phyloP scores from a whole-genome alignment of 2,797 vertebrate species.

The Eidolon dupreanum region DNA sequence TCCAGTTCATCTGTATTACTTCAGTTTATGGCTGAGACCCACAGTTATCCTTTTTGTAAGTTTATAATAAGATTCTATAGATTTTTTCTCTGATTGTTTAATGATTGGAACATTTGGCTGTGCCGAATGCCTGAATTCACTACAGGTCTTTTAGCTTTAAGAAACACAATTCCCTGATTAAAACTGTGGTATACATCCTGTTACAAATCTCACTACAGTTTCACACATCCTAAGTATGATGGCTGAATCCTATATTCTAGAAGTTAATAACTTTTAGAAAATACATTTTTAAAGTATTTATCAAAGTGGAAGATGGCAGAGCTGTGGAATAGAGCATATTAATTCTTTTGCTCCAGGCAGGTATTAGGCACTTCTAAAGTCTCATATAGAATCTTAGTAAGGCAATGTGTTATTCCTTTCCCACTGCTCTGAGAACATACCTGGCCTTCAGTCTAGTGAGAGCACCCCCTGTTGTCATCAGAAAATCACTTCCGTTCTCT shows the following conservation, averaged over 20 bases:
- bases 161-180: conserved; percentile 86
- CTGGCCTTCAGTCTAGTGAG: conserved; percentile 88
- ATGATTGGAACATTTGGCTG: conserved; percentile 86
- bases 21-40: conserved; percentile 90
- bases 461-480: conserved; percentile 89
- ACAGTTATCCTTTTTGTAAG: conserved; percentile 89
- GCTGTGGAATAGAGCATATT: conserved; percentile 87
- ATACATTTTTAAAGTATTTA: conserved; percentile 92
- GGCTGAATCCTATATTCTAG: conserved; percentile 84
- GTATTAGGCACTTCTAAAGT: conserved; percentile 91
- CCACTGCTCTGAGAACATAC: conserved; percentile 87
- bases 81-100: conserved; percentile 85
- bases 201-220: conserved; percentile 84
- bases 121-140: conserved; percentile 85
- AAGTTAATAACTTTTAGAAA: conserved; percentile 91
- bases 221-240: conserved; percentile 82
- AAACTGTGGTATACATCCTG: conserved; percentile 86
- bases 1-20: conserved; percentile 94
- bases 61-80: conserved; percentile 88
- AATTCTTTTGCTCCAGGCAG: conserved; percentile 90
- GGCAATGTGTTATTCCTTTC: conserved; percentile 87
- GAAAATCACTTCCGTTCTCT: conserved; percentile 88
- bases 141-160: conserved; percentile 85
- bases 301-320: conserved; percentile 89
- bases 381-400: conserved; percentile 86